Percentiles rank a stretch among this genome's conserved stretches.
Conservation (phyloP, 2,888 invertebrate genomes). For the Osmoderma eremita region DNA sequence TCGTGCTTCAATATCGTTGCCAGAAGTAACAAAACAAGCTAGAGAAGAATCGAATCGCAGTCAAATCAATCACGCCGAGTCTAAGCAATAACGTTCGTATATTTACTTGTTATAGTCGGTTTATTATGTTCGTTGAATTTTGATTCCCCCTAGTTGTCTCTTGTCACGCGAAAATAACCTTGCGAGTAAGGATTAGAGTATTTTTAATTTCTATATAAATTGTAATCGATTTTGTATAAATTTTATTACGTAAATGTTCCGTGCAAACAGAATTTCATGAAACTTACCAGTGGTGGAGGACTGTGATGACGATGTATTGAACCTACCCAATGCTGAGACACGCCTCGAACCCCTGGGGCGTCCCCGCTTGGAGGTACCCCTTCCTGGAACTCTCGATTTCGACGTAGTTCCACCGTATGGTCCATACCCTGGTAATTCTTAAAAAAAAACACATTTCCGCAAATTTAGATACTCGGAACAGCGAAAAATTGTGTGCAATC, state of each 20-base stretch:
- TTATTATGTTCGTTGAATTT: conserved; percentile 1
- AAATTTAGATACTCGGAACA: background rate
- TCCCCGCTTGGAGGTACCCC: conserved; percentile 75
- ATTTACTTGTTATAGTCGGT: conserved; percentile 6
- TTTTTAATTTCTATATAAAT: conserved; percentile 4
- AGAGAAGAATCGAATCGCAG: conserved; percentile 20
- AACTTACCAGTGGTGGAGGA: conserved; percentile 23
- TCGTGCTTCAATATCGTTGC: conserved; percentile 18
- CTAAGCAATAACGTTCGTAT: conserved; percentile 8
- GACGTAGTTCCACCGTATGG: conserved; percentile 60
- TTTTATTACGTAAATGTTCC: background rate
- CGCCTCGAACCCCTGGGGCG: conserved; percentile 79
- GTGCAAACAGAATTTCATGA: no score
- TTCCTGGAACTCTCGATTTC: conserved; percentile 63
- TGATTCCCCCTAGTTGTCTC: conserved; percentile 13
- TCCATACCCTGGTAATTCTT: conserved; percentile 56
- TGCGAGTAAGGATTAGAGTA: background rate
- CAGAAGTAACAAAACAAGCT: conserved; percentile 5
- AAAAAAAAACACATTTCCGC: conserved; percentile 13
- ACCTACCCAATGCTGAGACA: conserved; percentile 64
- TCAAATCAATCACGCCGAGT: conserved; percentile 22
- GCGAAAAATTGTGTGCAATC: conserved; percentile 30
- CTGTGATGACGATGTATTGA: conserved; percentile 43
- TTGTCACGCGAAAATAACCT: conserved; percentile 30
- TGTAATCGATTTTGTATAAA: conserved; percentile 12